phyloP scores from a whole-genome alignment of 1,140 invertebrate species.

The Drosophila malerkotliana region DNA sequence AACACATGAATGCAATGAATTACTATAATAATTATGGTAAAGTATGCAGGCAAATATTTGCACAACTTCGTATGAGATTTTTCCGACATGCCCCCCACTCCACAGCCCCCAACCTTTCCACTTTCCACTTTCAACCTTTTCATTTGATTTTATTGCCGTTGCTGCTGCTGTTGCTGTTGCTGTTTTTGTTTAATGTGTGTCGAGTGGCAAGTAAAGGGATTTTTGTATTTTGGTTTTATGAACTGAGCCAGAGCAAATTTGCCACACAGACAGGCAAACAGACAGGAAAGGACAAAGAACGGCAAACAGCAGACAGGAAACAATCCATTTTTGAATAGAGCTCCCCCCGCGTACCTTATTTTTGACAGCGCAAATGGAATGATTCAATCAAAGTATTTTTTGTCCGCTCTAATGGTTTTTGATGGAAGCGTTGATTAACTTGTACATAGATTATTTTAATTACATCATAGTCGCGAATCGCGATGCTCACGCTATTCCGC shows the following conservation, averaged over 20 bases:
- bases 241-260: slow-evolving; percentile 48
- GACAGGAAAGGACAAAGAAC: neutral
- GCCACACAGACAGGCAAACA: slow-evolving; percentile 17
- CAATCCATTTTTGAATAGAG: slow-evolving; percentile 24
- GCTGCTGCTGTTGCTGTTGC: slow-evolving; percentile 42
- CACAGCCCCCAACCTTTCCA: neutral
- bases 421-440: slow-evolving; percentile 8
- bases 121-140: slow-evolving; percentile 1
- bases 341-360: slow-evolving; percentile 38
- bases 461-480: slow-evolving; percentile 40
- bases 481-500: slow-evolving; percentile 9
- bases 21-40: slow-evolving; percentile 51
- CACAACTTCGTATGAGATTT: slow-evolving; percentile 43
- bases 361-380: slow-evolving; percentile 49
- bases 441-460: slow-evolving; percentile 57
- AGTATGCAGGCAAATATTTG: slow-evolving; percentile 65
- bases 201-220: slow-evolving; percentile 40
- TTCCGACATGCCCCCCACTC: slow-evolving; percentile 12
- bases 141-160: slow-evolving; percentile 39
- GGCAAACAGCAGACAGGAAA: slow-evolving; percentile 23
- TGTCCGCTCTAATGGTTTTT: slow-evolving; percentile 29
- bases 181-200: slow-evolving; percentile 41
- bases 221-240: slow-evolving; percentile 74
- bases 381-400: slow-evolving; percentile 47
- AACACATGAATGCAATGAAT: slow-evolving; percentile 54